Evolutionary conservation across 2,113 vertebrate genomes (phyloP).

Genomic region (Trichechus manatus): DNA sequence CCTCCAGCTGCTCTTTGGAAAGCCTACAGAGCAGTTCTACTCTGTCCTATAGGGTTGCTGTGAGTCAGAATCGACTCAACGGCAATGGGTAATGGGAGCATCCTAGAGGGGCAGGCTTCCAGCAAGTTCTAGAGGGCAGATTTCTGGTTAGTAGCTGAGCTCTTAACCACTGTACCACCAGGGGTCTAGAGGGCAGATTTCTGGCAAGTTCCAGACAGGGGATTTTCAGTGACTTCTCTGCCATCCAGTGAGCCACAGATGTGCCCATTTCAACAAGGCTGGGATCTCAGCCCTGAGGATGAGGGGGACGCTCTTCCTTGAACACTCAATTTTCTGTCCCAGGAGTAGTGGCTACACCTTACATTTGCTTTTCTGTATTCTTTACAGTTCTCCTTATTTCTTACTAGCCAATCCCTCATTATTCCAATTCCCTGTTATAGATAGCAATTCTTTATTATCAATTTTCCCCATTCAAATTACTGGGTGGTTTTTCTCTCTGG

Average conservation of each 20-base stretch:
- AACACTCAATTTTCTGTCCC: not conserved
- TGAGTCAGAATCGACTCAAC: no score
- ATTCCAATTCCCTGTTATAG: not conserved
- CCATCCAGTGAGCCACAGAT: not conserved
- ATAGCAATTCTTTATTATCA: not conserved
- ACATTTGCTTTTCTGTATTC: not conserved
- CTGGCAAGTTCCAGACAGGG: not conserved
- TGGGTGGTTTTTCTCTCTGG: not conserved
- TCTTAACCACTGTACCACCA: no score
- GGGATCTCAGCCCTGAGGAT: not conserved
- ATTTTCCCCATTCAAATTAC: conserved; percentile 8
- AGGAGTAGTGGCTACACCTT: not conserved
- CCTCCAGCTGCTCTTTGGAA: no score
- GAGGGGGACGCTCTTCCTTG: not conserved
- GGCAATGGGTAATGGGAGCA: no score
- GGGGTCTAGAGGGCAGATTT: not conserved
- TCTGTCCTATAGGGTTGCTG: no score
- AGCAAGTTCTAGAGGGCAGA: not conserved
- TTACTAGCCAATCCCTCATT: not conserved
- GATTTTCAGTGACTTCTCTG: not conserved
- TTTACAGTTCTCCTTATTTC: not conserved
- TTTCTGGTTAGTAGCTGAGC: not conserved
- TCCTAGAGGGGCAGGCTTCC: not conserved
- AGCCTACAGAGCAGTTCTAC: no score
- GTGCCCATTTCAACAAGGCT: not conserved